Base-by-base conservation (phyloP, 2,888 invertebrate genomes). In the Torymus tubicola region DNA sequence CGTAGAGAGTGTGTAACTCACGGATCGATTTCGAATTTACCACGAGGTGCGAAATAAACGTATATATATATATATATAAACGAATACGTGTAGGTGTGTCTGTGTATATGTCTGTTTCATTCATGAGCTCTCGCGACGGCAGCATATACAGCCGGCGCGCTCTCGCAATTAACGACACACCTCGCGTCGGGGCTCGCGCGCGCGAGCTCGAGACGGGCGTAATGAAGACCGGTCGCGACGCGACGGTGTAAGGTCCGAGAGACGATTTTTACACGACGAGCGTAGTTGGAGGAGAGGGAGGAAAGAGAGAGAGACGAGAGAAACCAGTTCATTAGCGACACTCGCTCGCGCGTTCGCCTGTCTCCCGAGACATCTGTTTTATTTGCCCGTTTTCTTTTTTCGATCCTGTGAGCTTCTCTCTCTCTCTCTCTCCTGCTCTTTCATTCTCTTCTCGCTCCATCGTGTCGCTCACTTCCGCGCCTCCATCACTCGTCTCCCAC, bases 271-370 rank as follows among this genome's bases (percentile, higher is more conserved):
- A 52, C 75, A 52, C 24, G 42, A 42, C 52, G 71, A 77, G 83
- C 73, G 78, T 80, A 84, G 82, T 83, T 79, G 79, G 53, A 79
- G 78, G 69, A 57, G 80, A 71, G 74, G 70, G 83, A 83, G 71
- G 53, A 58, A 65, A 65, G 74, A 80, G 86, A 42, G 84, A 83
- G 86, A 86, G 87, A 89, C 83, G 85, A 84, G 83, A 86, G 86
- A 87, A 88, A 89, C 90, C 89, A 89, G 90, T 90, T 90, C 89
- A 89, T 89, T 90, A 90, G 90, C 89, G 88, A 89, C 87, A 89
- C 87, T 88, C 87, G 84, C 86, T 85, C 84, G 42, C 42, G 42
- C 42, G 42, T 8, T 42, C 42, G 42, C 81, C 85, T 85, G 85
- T 85, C 87, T 85, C 86, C 21, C 84, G 84, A 86, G 87, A 88